These are phyloP conservation scores for Agriopis aurantiaria DNA, from an alignment of 2,888 invertebrate genomes.

Conservation along the genomic window DNA sequence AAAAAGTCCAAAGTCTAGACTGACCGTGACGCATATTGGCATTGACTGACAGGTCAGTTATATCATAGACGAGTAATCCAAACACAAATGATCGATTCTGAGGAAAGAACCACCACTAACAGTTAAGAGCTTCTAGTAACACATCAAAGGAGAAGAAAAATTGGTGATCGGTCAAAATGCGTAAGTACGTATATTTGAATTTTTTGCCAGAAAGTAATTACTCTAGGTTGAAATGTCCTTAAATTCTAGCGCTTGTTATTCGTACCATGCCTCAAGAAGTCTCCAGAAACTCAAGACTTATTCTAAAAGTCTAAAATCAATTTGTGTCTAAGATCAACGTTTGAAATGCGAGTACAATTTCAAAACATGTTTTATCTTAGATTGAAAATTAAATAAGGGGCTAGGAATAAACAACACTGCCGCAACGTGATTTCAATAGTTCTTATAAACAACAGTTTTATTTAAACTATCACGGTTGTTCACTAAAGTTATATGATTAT, in stretches of 20 bases:
- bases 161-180: conserved; percentile 12
- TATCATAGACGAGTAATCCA: conserved; percentile 25
- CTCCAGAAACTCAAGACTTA: too few species aligned
- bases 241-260: not conserved
- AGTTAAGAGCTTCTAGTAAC: conserved; percentile 49
- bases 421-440: too few species aligned
- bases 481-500: too few species aligned
- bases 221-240: not conserved
- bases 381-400: too few species aligned
- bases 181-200: not conserved
- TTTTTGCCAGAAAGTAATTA: conserved; percentile 5
- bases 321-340: too few species aligned
- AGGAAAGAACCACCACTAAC: conserved; percentile 47
- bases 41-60: conserved; percentile 37
- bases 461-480: too few species aligned
- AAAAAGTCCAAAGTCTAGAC: conserved; percentile 23
- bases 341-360: too few species aligned
- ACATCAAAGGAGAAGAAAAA: conserved; percentile 49
- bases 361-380: too few species aligned
- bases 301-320: too few species aligned
- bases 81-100: conserved; percentile 45
- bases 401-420: too few species aligned
- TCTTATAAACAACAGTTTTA: too few species aligned
- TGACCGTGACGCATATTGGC: conserved; percentile 20
- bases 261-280: too few species aligned